Evolutionary conservation across 1,140 invertebrate species (phyloP), one percentile per base, ranked within the genome.

Genomic region (Geopemphigus sp.): DNA sequence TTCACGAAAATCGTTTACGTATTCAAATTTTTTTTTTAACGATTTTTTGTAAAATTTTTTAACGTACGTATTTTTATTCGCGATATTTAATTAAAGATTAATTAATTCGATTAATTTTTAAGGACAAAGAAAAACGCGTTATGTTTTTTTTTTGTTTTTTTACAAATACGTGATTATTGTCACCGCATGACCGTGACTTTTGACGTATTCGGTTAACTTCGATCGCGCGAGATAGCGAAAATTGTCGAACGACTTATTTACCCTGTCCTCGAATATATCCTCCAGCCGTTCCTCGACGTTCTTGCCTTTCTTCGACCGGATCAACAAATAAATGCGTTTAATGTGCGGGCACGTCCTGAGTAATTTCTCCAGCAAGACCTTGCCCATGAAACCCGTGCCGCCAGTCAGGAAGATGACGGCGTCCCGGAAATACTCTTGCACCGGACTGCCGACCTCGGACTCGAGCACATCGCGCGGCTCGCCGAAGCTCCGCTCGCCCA

Each of bases 301-400:
- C 82, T 90, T 85, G 73, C 89, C 90, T 80, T 89, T 91, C 83
- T 94, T 95, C 0, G 88, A 88, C 80, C 94, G 85, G 81, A 95
- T 86, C 12, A 95, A 84, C 14, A 94, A 80, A 83, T 93, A 96
- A 76, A 95, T 90, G 63, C 88, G 89, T 59, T 88, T 86, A 4
- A 96, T 81, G 10, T 90, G 89, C 0, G 91, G 88, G 85, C 93
- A 95, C 1, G 90, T 92, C 82, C 93, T 88, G 5, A 95, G 85
- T 1, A 95, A 84, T 83, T 95, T 95, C 86, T 95, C 94, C 1
- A 94, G 87, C n/a, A 95, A 85, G 0, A 93, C 90, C 86, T 95
- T 95, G 0, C 94, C 94, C 85, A 95, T 89, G 84, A 95, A 95
- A 45, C 93, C 93, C 1, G 92, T 90, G 5, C 83, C 85, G 17